phyloP scores from a whole-genome alignment of 1,140 invertebrate genomes.

The Phocides pigmalion region DNA sequence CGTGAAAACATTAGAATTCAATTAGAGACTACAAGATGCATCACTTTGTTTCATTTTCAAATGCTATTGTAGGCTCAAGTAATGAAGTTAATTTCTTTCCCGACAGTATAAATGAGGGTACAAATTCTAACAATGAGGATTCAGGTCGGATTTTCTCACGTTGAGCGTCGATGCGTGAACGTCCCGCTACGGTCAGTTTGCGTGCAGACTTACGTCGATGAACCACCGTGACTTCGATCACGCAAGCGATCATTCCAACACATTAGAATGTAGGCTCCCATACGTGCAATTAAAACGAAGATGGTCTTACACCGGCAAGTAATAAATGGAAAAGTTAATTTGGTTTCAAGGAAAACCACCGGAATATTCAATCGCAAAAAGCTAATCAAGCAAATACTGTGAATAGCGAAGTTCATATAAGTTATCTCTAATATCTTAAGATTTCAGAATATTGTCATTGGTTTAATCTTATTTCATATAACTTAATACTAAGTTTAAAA shows the following conservation, averaged over 20 bases:
- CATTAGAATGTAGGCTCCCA: constrained; percentile 27
- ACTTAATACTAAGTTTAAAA: too few relatives aligned
- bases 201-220: constrained; percentile 53
- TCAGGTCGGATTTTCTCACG: constrained; percentile 70
- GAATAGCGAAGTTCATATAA: constrained; percentile 7
- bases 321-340: constrained; percentile 24
- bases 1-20: constrained; percentile 25
- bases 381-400: constrained; percentile 6
- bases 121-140: constrained; percentile 66
- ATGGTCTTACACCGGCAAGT: constrained; percentile 11
- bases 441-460: not conserved
- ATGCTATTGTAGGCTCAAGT: constrained; percentile 29
- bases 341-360: constrained; percentile 17
- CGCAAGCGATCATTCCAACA: constrained; percentile 12
- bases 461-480: too few relatives aligned
- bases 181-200: constrained; percentile 66
- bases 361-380: not conserved
- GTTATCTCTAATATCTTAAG: not conserved
- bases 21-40: constrained; percentile 19
- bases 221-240: constrained; percentile 44
- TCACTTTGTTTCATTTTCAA: constrained; percentile 19
- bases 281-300: constrained; percentile 25
- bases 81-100: constrained; percentile 45
- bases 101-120: constrained; percentile 61
- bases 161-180: constrained; percentile 65